These are phyloP conservation scores for Lanius collurio DNA, from an alignment of 2,113 vertebrate genomes.

Conservation along the genomic window DNA sequence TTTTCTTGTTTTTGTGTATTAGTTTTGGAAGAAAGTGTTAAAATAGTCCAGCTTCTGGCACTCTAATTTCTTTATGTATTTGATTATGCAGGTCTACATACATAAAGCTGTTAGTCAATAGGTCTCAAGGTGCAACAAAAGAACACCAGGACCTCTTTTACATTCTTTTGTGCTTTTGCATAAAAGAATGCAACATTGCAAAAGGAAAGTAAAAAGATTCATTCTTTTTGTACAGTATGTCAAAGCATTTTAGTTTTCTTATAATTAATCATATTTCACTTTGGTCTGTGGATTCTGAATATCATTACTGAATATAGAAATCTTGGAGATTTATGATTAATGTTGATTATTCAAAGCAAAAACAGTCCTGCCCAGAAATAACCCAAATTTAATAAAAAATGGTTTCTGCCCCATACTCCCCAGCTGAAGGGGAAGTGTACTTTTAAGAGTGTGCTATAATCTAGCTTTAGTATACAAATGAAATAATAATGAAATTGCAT, in stretches of 20 bases:
- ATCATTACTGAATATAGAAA: not conserved
- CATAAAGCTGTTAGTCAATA: slow-evolving; percentile 17
- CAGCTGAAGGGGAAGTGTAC: not conserved
- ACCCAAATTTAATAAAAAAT: not conserved
- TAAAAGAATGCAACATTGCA: not conserved
- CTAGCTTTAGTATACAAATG: not conserved
- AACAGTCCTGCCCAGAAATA: not conserved
- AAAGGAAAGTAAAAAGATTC: not conserved
- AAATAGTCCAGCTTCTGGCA: not conserved
- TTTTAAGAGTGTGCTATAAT: not conserved
- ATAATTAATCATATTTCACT: not conserved
- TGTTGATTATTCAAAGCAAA: not conserved
- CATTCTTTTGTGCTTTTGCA: not conserved
- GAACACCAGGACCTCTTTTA: not conserved
- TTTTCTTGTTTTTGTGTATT: not conserved
- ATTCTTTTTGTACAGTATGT: not conserved
- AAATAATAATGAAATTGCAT: not conserved
- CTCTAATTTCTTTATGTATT: not conserved
- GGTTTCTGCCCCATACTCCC: not conserved
- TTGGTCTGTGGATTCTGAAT: not conserved
- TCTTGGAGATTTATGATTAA: not conserved
- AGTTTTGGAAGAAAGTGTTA: not conserved
- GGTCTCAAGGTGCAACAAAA: not conserved
- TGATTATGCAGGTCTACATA: not conserved
- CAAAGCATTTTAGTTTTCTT: slow-evolving; percentile 2